A percentile compares a stretch with the other conserved stretches of the same genome.
These are phyloP conservation scores for Anadara kagoshimensis DNA, from an alignment of 1,140 invertebrate species.

Conservation along the genomic window DNA sequence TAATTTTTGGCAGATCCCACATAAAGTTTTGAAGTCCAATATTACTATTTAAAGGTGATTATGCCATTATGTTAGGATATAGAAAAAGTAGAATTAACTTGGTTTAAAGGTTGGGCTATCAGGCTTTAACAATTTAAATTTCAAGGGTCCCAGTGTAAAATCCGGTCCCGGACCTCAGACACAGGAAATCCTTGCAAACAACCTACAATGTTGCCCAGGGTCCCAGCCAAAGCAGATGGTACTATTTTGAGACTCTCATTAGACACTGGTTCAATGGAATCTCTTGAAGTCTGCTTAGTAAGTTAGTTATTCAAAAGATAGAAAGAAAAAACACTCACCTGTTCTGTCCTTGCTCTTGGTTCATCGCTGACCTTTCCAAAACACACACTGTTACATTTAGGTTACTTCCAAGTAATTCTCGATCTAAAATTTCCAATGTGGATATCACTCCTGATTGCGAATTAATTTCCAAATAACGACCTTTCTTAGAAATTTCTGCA, in stretches of 20 bases:
- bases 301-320: not conserved
- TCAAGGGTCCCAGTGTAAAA: not conserved
- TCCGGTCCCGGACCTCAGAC: not conserved
- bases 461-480: conserved; percentile 84
- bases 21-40: too few species aligned
- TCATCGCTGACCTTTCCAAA: conserved; percentile 15
- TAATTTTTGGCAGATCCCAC: too few species aligned
- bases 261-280: too few species aligned
- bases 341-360: conserved; percentile 6
- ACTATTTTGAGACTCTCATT: too few species aligned
- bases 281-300: too few species aligned
- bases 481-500: conserved; percentile 77
- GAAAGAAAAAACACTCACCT: conserved; percentile 8
- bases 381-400: conserved; percentile 56
- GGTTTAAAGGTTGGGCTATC: too few species aligned
- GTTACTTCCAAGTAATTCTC: conserved; percentile 77
- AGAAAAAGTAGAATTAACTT: too few species aligned
- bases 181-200: not conserved
- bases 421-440: conserved; percentile 87
- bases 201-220: not conserved
- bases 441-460: conserved; percentile 88
- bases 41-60: too few species aligned
- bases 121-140: too few species aligned
- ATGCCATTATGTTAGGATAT: too few species aligned
- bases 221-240: not conserved